Evolutionary conservation across 2,797 vertebrate genomes (phyloP), one percentile per base, ranked within the genome.

Genomic region (Australoheros facetus): DNA sequence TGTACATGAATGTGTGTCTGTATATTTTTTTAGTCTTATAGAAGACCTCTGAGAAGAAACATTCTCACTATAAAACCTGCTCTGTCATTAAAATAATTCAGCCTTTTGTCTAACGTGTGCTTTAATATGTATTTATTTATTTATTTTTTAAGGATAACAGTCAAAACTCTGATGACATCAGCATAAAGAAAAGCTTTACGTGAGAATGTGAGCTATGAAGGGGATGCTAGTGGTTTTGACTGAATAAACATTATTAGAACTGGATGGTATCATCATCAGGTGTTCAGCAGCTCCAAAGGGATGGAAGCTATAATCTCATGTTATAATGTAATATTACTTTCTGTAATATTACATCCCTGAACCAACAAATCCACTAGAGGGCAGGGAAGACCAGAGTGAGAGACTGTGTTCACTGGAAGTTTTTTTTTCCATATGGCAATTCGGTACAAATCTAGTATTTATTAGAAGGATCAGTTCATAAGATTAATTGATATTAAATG

Each of bases 51-150:
- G 2, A 45, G 4, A 28, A 28, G 1, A 28, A 64, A 13, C 42
- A 45, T 45, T 45, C 12, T 42, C 39, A 42, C 39, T 42, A 42
- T 4, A 42, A 14, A 42, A 16, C 42, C 42, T 45, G 42, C 42
- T 14, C 10, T 16, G 13, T 16, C 14, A 4, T 42, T 12, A 42
- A 42, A 12, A 12, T 42, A 42, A 4, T 42, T 42, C 39, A 42
- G 39, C 39, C 39, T 42, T 64, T 64, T 0, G 8, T 26, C 0
- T 26, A 26, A 64, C 13, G 0, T 64, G n/a, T 1, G n/a, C 6
- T 5, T 53, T 45, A 45, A 39, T 39, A 42, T 34, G 32, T 34
- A 34, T 8, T 34, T 34, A 8, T 34, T 34, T 34, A 7, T 34
- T 34, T 58, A n/a, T n/a, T n/a, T n/a, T 58, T 58, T 58, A 37